These are phyloP conservation scores for Lutraria rhynchaena DNA, from an alignment of 1,140 invertebrate genomes.

Conservation along the genomic window DNA sequence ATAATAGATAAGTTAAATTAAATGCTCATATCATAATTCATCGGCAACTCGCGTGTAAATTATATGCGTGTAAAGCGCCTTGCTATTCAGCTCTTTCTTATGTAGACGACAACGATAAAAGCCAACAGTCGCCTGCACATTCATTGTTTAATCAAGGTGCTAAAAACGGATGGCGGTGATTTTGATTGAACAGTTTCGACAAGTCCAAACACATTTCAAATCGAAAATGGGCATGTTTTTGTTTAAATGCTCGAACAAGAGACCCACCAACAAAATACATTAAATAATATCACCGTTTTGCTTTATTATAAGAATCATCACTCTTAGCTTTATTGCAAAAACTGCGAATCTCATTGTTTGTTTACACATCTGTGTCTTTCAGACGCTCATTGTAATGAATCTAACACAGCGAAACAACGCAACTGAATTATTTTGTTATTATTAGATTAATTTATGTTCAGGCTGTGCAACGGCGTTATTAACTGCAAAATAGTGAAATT, in stretches of 20 bases:
- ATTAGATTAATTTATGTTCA: neutral
- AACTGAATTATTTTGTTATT: neutral
- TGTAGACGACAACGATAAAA: too few species aligned
- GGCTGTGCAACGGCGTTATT: neutral
- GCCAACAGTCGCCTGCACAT: too few species aligned
- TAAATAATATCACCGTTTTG: neutral
- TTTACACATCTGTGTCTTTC: neutral
- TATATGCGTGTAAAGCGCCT: too few species aligned
- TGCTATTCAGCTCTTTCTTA: too few species aligned
- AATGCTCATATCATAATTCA: too few species aligned
- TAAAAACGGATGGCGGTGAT: conserved; percentile 33
- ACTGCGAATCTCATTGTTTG: neutral
- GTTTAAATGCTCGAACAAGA: neutral
- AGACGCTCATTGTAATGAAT: conserved; percentile 3
- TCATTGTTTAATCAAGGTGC: conserved; percentile 3
- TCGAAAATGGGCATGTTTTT: neutral
- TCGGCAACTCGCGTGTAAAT: too few species aligned
- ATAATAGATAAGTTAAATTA: too few species aligned
- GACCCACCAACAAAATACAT: neutral
- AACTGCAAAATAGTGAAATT: too few species aligned
- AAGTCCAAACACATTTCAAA: conserved; percentile 19
- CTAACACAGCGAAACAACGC: neutral
- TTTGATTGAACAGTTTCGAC: conserved; percentile 17
- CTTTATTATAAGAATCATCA: too few species aligned
- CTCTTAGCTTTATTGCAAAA: neutral